phyloP scores from a whole-genome alignment of 53 echinoderm and acorn worm species.

The Apostichopus leukothele region DNA sequence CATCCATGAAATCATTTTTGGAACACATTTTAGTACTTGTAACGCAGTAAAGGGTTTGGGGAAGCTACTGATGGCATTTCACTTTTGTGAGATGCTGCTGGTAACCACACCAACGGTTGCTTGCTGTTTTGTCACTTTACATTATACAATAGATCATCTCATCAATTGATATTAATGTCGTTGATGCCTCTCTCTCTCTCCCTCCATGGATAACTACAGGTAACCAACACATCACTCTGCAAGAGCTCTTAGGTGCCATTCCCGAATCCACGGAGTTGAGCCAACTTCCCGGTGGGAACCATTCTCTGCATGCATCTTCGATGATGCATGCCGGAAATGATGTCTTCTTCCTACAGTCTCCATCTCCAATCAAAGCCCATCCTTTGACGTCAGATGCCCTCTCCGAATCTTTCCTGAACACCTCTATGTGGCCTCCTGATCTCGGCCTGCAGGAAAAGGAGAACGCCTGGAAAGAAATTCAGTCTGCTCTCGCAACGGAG shows the following conservation, averaged over 20 bases:
- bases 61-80: too few relatives aligned
- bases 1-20: too few relatives aligned
- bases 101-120: too few relatives aligned
- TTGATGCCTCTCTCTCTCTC: neutral
- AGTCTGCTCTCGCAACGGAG: constrained; percentile 8
- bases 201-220: neutral
- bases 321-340: neutral
- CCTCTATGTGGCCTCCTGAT: constrained; percentile 41
- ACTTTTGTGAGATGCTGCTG: too few relatives aligned
- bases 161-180: neutral
- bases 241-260: constrained; percentile 72
- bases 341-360: neutral
- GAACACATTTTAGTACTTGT: too few relatives aligned
- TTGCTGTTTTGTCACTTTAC: too few relatives aligned
- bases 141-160: too few relatives aligned
- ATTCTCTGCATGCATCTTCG: neutral
- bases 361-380: neutral
- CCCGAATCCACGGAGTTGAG: constrained; percentile 33
- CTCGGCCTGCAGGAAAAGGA: constrained; percentile 15
- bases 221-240: constrained; percentile 55
- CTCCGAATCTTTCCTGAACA: constrained; percentile 37
- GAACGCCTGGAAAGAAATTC: constrained; percentile 31
- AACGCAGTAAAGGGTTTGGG: too few relatives aligned
- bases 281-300: neutral
- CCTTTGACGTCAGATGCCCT: neutral